phyloP scores from a whole-genome alignment of 2,888 invertebrate species.

The Notocelia uddmanniana region DNA sequence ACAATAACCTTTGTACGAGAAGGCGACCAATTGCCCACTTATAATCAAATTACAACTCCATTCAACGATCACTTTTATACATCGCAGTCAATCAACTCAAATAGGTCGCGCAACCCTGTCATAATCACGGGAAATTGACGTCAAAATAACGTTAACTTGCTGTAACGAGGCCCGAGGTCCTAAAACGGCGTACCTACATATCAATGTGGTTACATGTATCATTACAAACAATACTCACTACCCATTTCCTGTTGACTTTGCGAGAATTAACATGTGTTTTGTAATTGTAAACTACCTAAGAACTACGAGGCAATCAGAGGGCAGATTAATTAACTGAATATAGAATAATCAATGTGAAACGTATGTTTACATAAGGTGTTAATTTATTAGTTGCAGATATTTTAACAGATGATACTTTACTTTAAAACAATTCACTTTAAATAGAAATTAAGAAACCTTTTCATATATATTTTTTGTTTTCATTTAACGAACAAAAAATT shows the following conservation, averaged over 20 bases:
- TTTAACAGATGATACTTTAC: too few relatives aligned
- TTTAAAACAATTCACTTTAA: too few relatives aligned
- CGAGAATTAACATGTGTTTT: neutral
- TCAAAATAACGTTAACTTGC: conserved; percentile 11
- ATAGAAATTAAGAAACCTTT: too few relatives aligned
- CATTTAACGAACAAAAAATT: too few relatives aligned
- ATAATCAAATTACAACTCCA: conserved; percentile 15
- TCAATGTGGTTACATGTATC: neutral
- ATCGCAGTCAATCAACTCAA: conserved; percentile 9
- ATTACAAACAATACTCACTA: neutral
- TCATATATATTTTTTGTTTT: too few relatives aligned
- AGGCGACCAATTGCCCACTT: neutral
- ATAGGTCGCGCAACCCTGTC: neutral
- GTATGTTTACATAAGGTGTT: too few relatives aligned
- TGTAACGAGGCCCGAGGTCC: neutral
- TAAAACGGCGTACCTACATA: neutral
- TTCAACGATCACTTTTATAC: conserved; percentile 8
- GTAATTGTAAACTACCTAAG: neutral
- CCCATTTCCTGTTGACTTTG: conserved; percentile 12
- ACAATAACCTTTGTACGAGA: neutral
- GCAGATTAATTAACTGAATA: too few relatives aligned
- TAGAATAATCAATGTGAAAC: too few relatives aligned
- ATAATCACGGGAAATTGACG: conserved; percentile 25
- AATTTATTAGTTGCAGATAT: too few relatives aligned
- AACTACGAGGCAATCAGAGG: neutral